phyloP scores from a whole-genome alignment of 2,113 vertebrate species.

The Hippolais icterina region DNA sequence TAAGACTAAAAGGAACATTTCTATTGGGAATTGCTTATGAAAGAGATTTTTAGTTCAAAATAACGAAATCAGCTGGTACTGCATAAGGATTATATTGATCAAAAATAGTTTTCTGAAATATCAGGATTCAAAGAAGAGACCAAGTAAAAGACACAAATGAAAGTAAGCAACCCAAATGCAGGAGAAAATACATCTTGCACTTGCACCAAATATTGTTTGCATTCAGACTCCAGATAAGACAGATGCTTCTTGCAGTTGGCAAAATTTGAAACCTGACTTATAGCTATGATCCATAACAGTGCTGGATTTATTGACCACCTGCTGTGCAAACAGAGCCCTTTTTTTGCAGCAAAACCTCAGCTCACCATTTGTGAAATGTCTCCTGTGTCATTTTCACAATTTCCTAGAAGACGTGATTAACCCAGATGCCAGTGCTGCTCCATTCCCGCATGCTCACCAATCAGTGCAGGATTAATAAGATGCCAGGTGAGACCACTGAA shows the following conservation, averaged over 20 bases:
- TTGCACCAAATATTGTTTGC: neutral
- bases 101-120: conserved; percentile 35
- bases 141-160: neutral
- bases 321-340: neutral
- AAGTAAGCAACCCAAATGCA: neutral
- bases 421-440: neutral
- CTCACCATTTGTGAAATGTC: neutral
- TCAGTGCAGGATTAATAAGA: conserved; percentile 1
- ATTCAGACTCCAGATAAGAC: neutral
- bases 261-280: neutral
- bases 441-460: neutral
- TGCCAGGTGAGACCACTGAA: conserved; percentile 3
- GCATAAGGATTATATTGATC: neutral
- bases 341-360: neutral
- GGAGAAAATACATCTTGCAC: neutral
- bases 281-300: neutral
- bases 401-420: neutral
- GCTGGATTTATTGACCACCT: neutral
- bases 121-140: neutral
- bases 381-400: neutral
- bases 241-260: neutral
- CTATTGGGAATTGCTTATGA: conserved; percentile 25
- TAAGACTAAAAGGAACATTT: conserved; percentile 4
- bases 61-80: neutral
- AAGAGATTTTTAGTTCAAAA: conserved; percentile 40